Conservation (phyloP, 2,797 vertebrate species). For the Tangara arthus region DNA sequence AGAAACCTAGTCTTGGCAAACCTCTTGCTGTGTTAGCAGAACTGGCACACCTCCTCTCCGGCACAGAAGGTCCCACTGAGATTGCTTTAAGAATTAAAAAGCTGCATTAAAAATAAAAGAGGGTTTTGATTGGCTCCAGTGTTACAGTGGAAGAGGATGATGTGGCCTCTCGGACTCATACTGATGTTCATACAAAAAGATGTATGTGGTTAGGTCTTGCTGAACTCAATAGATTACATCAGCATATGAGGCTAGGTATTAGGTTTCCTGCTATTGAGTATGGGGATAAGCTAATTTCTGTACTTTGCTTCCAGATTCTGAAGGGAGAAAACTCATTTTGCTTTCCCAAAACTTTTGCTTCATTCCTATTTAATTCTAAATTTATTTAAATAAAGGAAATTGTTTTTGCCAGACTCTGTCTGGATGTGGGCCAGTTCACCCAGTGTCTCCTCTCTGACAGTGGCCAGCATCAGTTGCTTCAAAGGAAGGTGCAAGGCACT, state of each 20-base stretch:
- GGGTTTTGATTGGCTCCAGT: not conserved
- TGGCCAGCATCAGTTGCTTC: not conserved
- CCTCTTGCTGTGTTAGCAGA: not conserved
- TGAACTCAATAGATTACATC: not conserved
- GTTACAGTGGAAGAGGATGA: not conserved
- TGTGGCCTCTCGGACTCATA: not conserved
- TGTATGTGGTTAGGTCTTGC: not conserved
- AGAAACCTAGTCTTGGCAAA: not conserved
- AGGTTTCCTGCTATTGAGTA: not conserved
- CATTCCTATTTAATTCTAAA: not conserved
- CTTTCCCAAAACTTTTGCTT: not conserved
- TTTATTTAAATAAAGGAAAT: not conserved
- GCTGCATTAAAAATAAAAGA: constrained; percentile 1
- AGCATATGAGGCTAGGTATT: not conserved
- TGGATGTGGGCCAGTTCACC: not conserved
- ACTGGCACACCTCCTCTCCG: not conserved
- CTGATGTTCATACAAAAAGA: not conserved
- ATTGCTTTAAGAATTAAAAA: constrained; percentile 15
- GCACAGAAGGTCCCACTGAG: not conserved
- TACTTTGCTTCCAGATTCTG: not conserved
- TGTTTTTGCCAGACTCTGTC: not conserved
- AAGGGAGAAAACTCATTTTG: not conserved
- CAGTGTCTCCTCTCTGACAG: not conserved
- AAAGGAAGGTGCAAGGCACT: not conserved
- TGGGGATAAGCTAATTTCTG: not conserved